Evolutionary conservation across 2,113 vertebrate species (phyloP).

Genomic region (Nothoprocta pentlandii): DNA sequence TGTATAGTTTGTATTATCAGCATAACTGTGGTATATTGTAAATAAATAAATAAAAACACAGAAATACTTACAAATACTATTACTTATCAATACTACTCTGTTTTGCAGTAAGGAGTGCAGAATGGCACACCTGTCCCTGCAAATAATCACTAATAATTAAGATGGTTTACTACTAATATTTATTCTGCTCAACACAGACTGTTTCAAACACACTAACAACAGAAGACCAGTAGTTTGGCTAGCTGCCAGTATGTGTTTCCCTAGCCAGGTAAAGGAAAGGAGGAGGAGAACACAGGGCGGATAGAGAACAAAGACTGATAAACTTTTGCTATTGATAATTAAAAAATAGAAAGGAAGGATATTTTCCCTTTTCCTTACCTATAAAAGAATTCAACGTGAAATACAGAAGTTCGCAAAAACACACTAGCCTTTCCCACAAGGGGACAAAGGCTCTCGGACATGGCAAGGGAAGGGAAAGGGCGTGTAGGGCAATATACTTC

Average conservation of each 20-base stretch:
- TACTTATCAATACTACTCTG: no score
- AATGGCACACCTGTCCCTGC: conserved; percentile 41
- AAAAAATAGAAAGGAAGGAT: conserved; percentile 59
- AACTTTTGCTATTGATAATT: background rate
- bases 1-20: background rate
- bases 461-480: background rate
- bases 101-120: background rate
- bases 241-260: conserved; percentile 7
- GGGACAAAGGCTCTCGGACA: background rate
- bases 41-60: conserved; percentile 63
- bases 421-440: conserved; percentile 35
- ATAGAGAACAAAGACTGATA: conserved; percentile 51
- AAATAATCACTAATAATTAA: conserved; percentile 42
- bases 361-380: conserved; percentile 20
- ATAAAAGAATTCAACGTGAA: background rate
- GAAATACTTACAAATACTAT: conserved; percentile 38
- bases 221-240: background rate
- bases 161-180: conserved; percentile 1
- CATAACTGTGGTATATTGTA: conserved; percentile 34
- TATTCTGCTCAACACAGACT: conserved; percentile 23
- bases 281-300: background rate
- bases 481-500: background rate
- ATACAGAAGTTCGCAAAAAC: conserved; percentile 6
- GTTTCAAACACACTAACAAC: background rate
- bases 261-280: conserved; percentile 53